Percentiles rank a stretch among this genome's conserved stretches.
Conservation (phyloP, 2,888 invertebrate species). For the Syrphus vitripennis region DNA sequence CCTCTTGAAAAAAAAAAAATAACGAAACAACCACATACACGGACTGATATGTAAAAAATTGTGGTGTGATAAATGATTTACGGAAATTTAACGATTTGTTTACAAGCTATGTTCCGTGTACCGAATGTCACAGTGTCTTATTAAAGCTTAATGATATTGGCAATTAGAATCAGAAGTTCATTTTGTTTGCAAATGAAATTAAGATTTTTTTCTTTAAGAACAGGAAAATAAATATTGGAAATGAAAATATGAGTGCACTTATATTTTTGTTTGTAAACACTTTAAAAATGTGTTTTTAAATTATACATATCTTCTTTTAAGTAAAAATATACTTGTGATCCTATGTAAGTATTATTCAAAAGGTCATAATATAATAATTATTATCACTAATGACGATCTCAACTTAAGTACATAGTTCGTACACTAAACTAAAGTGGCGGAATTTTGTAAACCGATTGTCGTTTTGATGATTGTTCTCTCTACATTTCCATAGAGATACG, state of each 20-base stretch:
- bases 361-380: too few species aligned
- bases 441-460: too few species aligned
- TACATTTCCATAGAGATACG: too few species aligned
- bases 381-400: too few species aligned
- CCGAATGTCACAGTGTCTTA: conserved; percentile 8
- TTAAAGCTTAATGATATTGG: conserved; percentile 5
- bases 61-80: conserved; percentile 19
- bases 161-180: conserved; percentile 6
- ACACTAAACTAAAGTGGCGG: too few species aligned
- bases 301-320: too few species aligned
- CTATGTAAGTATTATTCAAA: too few species aligned
- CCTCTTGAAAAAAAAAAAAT: not conserved
- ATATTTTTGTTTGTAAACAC: too few species aligned
- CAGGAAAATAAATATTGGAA: not conserved
- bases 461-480: too few species aligned
- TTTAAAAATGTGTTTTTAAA: not conserved
- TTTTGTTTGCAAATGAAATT: not conserved
- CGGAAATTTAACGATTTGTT: conserved; percentile 59
- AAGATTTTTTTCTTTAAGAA: not conserved
- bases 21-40: conserved; percentile 6
- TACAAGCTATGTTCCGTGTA: conserved; percentile 40
- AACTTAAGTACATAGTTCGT: too few species aligned
- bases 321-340: too few species aligned
- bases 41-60: conserved; percentile 9
- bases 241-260: not conserved